Percentiles rank a stretch among this genome's conserved stretches.
phyloP scores from a whole-genome alignment of 2,113 vertebrate species.

The Apodemus speciosus region DNA sequence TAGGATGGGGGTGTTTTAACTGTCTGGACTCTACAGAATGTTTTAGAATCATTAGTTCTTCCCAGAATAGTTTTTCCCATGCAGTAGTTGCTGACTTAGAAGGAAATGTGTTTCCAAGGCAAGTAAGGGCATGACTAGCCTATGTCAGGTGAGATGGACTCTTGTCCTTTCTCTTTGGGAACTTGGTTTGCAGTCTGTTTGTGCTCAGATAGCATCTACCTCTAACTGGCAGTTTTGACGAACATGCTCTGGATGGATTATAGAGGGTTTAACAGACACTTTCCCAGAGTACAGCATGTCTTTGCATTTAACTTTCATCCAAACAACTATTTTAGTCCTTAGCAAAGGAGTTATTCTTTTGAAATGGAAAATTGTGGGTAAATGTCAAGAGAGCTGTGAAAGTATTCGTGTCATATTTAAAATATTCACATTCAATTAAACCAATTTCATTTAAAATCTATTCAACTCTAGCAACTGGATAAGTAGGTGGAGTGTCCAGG shows the following conservation, averaged over 20 bases:
- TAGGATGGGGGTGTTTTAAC: background rate
- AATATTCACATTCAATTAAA: slow-evolving; percentile 73
- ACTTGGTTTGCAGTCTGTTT: slow-evolving; percentile 52
- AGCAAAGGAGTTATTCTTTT: slow-evolving; percentile 69
- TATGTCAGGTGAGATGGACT: slow-evolving; percentile 63
- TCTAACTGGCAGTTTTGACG: slow-evolving; percentile 76
- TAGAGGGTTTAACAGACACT: slow-evolving; percentile 60
- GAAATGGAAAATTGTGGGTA: slow-evolving; percentile 63
- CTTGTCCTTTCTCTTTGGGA: slow-evolving; percentile 66
- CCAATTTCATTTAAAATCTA: slow-evolving; percentile 40
- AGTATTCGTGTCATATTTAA: slow-evolving; percentile 65
- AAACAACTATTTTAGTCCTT: slow-evolving; percentile 66
- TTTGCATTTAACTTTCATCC: slow-evolving; percentile 73
- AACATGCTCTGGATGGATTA: background rate
- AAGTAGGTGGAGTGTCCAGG: slow-evolving; percentile 34
- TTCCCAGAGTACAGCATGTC: slow-evolving; percentile 57
- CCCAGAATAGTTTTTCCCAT: background rate
- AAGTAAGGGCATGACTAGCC: slow-evolving; percentile 69
- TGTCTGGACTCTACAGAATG: slow-evolving; percentile 59
- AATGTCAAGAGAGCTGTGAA: slow-evolving; percentile 73
- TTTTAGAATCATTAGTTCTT: slow-evolving; percentile 52
- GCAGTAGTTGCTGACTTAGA: slow-evolving; percentile 57
- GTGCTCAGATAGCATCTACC: slow-evolving; percentile 43
- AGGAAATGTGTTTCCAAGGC: slow-evolving; percentile 67
- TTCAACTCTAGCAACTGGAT: background rate